Conservation (phyloP, 2,113 vertebrate species). For the Rhinolophus sinicus region DNA sequence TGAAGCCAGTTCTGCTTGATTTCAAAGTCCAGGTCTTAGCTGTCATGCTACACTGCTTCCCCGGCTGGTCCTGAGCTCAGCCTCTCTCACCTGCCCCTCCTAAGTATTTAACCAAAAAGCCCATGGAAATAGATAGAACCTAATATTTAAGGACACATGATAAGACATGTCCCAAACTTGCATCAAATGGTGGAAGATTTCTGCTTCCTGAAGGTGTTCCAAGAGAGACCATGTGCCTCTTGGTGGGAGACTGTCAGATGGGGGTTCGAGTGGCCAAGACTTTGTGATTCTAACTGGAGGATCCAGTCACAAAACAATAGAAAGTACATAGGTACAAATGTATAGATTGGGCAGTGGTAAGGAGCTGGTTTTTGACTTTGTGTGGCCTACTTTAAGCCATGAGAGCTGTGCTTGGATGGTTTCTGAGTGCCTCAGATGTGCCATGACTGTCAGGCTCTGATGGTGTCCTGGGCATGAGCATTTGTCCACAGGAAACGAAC, state of each 20-base stretch:
- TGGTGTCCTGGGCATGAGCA: not conserved
- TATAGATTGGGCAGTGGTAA: not conserved
- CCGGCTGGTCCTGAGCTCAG: not conserved
- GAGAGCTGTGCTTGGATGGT: not conserved
- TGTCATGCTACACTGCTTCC: not conserved
- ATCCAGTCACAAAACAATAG: not conserved
- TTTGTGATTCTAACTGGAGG: not conserved
- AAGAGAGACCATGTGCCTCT: not conserved
- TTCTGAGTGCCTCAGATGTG: not conserved
- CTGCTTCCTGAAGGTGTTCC: not conserved
- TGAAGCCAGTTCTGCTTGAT: not conserved
- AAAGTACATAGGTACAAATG: not conserved
- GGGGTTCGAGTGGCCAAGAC: not conserved
- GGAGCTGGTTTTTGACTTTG: not conserved
- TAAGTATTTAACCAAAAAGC: not conserved
- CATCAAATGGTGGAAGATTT: not conserved
- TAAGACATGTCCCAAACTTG: not conserved
- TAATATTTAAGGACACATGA: not conserved
- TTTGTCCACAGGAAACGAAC: not conserved
- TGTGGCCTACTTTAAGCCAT: not conserved
- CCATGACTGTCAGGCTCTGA: not conserved
- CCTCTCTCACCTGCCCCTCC: not conserved
- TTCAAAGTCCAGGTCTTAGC: not conserved
- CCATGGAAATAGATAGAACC: not conserved
- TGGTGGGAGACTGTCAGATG: not conserved